Conservation (phyloP, 2,888 invertebrate genomes). For the Masnerella sp. region DNA sequence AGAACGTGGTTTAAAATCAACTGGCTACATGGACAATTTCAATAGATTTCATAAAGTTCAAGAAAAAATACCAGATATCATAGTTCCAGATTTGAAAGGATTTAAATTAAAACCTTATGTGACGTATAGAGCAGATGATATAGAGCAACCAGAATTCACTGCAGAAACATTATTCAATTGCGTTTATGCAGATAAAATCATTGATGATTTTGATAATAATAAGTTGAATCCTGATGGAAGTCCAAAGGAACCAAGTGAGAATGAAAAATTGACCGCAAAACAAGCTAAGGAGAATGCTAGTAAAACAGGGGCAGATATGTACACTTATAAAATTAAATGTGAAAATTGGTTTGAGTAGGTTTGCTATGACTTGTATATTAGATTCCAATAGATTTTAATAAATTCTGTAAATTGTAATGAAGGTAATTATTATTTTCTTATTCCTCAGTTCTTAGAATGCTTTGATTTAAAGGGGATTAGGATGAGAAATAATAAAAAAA, state of each 20-base stretch:
- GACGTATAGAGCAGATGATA: constrained; percentile 88
- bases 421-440: too few species aligned
- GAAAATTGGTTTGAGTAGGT: too few species aligned
- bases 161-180: constrained; percentile 89
- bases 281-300: constrained; percentile 85
- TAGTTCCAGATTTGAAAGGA: constrained; percentile 92
- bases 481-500: too few species aligned
- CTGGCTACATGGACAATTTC: constrained; percentile 10
- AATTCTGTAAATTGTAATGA: too few species aligned
- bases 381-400: too few species aligned
- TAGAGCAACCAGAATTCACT: constrained; percentile 89
- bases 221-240: constrained; percentile 85
- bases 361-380: too few species aligned
- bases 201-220: constrained; percentile 84
- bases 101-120: constrained; percentile 96
- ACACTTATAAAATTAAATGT: too few species aligned
- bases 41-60: constrained; percentile 80
- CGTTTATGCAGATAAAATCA: constrained; percentile 88
- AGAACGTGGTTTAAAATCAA: constrained; percentile 36
- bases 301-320: constrained; percentile 90
- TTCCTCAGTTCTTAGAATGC: too few species aligned
- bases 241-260: constrained; percentile 84
- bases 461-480: too few species aligned
- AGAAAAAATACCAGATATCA: constrained; percentile 94
- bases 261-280: constrained; percentile 85